phyloP scores from a whole-genome alignment of 2,888 invertebrate species.

The Xestia c-nigrum region DNA sequence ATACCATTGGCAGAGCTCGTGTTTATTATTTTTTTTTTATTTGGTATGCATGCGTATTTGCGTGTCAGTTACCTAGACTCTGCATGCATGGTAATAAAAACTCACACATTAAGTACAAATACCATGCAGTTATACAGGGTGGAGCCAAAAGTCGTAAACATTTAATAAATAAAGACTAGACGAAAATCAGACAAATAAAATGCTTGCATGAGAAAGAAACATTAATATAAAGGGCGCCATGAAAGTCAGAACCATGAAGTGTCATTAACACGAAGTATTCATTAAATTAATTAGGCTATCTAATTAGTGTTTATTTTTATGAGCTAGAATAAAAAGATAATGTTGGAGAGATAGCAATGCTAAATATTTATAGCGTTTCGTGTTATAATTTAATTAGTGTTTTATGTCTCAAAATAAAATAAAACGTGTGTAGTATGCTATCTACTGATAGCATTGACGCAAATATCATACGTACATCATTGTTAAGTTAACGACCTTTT shows the following conservation, averaged over 20 bases:
- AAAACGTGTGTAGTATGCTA: no score
- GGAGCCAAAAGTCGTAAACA: slow-evolving; percentile 19
- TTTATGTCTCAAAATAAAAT: slow-evolving; percentile 6
- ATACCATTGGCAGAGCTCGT: background rate
- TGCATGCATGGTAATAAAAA: background rate
- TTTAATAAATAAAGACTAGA: background rate
- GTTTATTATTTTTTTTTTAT: background rate
- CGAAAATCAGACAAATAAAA: slow-evolving; percentile 21
- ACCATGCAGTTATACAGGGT: background rate
- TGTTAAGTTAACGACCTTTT: background rate
- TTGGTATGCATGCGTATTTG: background rate
- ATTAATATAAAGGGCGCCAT: slow-evolving; percentile 57
- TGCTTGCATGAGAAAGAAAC: slow-evolving; percentile 48
- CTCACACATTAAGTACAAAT: background rate
- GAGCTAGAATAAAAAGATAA: slow-evolving; percentile 19
- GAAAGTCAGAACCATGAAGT: slow-evolving; percentile 42
- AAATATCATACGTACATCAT: background rate
- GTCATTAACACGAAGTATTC: slow-evolving; percentile 35
- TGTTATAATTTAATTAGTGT: background rate
- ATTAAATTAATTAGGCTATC: slow-evolving; percentile 38
- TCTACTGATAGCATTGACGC: background rate
- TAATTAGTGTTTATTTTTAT: slow-evolving; percentile 38
- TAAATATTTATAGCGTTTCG: background rate
- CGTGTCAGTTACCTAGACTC: background rate
- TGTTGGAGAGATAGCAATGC: slow-evolving; percentile 6